Evolutionary conservation across 2,888 invertebrate genomes (phyloP), one percentile per base, ranked within the genome.

Genomic region (Hirtodrosophila trivittata): DNA sequence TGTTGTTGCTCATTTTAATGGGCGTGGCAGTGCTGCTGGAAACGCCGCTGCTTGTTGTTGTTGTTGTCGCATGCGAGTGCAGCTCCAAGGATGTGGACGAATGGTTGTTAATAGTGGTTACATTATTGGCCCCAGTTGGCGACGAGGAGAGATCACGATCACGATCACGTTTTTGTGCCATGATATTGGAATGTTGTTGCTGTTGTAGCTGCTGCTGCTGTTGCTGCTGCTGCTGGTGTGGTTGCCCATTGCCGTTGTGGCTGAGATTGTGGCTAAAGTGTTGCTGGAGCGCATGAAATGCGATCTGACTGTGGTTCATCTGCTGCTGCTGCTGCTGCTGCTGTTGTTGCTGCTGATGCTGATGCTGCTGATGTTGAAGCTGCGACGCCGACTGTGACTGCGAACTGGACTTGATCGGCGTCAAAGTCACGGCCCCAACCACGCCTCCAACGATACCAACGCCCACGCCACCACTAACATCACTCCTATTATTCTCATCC

Each of bases 121-220:
- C 41, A 50, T 51, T 64, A 39, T 45, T 59, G 49, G 64, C 50
- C 72, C 43, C 30, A 42, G 69, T 57, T 70, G 68, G 59, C 74
- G 70, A 71, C 74, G 71, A 66, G 42, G 85, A 85, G 82, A 82
- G 86, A 82, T 82, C 82, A 82, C 82, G 78, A 80, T 83, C 78
- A 80, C 77, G 78, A 84, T 80, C 80, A 80, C 80, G 80, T 81
- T 81, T 81, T 81, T 83, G 87, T 83, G 80, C 78, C 77, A 83
- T 86, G 81, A 80, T 78, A 71, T 74, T 86, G 87, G 88, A 87
- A 84, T 87, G 87, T 87, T 84, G 77, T 63, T 86, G 73, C 45
- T 77, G 73, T 5, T 70, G 77, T 1, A 80, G 71, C 9, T 70
- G 66, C 8, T 63, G 70, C 5, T 75, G 67, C 7, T 65, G 63